These are phyloP conservation scores for Catonia carolina DNA, from an alignment of 2,888 invertebrate genomes.

Conservation along the genomic window DNA sequence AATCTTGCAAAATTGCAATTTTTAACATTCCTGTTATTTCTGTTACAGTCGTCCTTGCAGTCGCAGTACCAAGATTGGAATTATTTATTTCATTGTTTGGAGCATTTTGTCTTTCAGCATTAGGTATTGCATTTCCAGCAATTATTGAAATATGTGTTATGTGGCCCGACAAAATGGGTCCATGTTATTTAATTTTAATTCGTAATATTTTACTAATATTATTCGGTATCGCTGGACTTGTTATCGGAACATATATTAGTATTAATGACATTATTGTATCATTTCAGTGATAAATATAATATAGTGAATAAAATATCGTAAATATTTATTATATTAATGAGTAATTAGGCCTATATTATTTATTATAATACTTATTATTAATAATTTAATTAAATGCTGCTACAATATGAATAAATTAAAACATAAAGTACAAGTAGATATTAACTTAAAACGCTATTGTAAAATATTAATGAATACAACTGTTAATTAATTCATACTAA, in stretches of 20 bases:
- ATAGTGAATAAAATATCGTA: too few species aligned
- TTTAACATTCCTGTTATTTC: slow-evolving; percentile 21
- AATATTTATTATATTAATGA: not conserved
- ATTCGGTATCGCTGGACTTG: slow-evolving; percentile 48
- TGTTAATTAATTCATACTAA: too few species aligned
- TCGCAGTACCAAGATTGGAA: slow-evolving; percentile 61
- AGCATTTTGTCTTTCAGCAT: slow-evolving; percentile 62
- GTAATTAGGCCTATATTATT: not conserved
- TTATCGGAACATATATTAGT: slow-evolving; percentile 53
- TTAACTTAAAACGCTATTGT: too few species aligned
- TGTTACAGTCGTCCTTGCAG: slow-evolving; percentile 62
- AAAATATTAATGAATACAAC: too few species aligned
- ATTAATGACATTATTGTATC: slow-evolving; percentile 47
- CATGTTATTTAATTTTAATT: slow-evolving; percentile 43
- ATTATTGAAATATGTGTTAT: slow-evolving; percentile 65
- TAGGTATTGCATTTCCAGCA: slow-evolving; percentile 69
- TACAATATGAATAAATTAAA: not conserved
- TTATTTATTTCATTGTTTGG: slow-evolving; percentile 71
- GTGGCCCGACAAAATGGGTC: slow-evolving; percentile 56
- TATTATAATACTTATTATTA: not conserved
- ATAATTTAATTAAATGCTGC: not conserved
- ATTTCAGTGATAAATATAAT: slow-evolving; percentile 34
- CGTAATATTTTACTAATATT: slow-evolving; percentile 48
- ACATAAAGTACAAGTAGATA: too few species aligned
- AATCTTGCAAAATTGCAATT: too few species aligned